A percentile compares a stretch with the other conserved stretches of the same genome.
phyloP scores from a whole-genome alignment of 35 echinoderm and acorn worm genomes.

The Strongylocentrotus purpuratus region DNA sequence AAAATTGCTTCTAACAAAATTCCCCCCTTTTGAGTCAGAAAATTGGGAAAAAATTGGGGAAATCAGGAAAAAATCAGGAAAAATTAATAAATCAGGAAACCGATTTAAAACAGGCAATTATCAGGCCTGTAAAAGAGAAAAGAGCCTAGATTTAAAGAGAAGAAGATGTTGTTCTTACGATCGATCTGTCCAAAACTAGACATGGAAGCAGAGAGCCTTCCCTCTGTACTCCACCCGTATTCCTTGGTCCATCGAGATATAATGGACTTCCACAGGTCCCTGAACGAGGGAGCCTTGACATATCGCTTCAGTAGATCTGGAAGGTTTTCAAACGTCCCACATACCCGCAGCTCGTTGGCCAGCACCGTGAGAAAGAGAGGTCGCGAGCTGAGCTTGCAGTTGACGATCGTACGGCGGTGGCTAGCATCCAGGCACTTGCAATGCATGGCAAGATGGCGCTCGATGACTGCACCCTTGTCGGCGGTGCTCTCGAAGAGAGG shows the following conservation, averaged over 20 bases:
- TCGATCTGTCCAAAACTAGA: background rate
- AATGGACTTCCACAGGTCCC: constrained; percentile 86
- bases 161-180: background rate
- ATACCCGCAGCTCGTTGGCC: constrained; percentile 86
- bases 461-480: constrained; percentile 67
- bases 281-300: constrained; percentile 57
- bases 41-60: too few relatives aligned
- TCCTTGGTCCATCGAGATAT: constrained; percentile 86
- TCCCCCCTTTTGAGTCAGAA: too few relatives aligned
- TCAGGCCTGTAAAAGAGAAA: too few relatives aligned
- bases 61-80: too few relatives aligned
- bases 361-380: constrained; percentile 90
- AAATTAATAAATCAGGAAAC: too few relatives aligned
- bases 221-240: constrained; percentile 81
- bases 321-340: constrained; percentile 65
- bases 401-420: constrained; percentile 71
- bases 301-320: constrained; percentile 72
- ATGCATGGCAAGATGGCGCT: constrained; percentile 75
- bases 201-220: constrained; percentile 60
- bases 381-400: constrained; percentile 76
- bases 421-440: constrained; percentile 73
- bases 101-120: too few relatives aligned
- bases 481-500: constrained; percentile 58
- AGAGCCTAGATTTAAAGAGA: background rate
- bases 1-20: too few relatives aligned